A percentile compares a stretch with the other conserved stretches of the same genome.
These are phyloP conservation scores for Psilopsiagon aymara DNA, from an alignment of 2,113 vertebrate species.

Conservation along the genomic window DNA sequence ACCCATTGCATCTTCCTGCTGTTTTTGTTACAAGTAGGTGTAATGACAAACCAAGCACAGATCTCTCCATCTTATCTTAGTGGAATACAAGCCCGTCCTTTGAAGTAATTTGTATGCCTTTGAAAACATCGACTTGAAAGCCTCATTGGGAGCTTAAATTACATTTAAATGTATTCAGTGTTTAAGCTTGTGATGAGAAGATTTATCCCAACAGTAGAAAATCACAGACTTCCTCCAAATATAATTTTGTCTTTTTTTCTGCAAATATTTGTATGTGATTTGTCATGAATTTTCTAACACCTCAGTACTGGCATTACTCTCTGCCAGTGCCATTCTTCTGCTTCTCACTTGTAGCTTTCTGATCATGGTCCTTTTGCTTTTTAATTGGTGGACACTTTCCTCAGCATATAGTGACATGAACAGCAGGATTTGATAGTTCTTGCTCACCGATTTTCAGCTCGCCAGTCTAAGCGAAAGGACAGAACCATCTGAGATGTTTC, in stretches of 20 bases:
- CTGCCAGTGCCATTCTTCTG: background rate
- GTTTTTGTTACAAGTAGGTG: background rate
- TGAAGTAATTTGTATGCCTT: background rate
- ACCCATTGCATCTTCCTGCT: background rate
- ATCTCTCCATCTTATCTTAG: background rate
- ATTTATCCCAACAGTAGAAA: background rate
- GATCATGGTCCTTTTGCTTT: background rate
- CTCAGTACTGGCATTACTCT: background rate
- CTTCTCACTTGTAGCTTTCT: background rate
- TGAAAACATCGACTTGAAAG: background rate
- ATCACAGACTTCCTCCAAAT: constrained; percentile 20
- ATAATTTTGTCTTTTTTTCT: background rate
- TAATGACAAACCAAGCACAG: background rate
- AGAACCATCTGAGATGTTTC: background rate
- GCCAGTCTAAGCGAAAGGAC: background rate
- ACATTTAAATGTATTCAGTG: constrained; percentile 20
- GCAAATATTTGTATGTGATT: constrained; percentile 8
- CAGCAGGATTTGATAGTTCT: background rate
- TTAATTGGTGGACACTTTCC: background rate
- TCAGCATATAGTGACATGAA: background rate
- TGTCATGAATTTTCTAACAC: background rate
- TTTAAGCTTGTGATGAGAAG: background rate
- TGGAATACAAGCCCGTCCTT: background rate
- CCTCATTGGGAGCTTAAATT: background rate
- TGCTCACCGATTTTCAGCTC: background rate